Evolutionary conservation across 2,888 invertebrate species (phyloP).

Genomic region (Teinopalpus imperialis): DNA sequence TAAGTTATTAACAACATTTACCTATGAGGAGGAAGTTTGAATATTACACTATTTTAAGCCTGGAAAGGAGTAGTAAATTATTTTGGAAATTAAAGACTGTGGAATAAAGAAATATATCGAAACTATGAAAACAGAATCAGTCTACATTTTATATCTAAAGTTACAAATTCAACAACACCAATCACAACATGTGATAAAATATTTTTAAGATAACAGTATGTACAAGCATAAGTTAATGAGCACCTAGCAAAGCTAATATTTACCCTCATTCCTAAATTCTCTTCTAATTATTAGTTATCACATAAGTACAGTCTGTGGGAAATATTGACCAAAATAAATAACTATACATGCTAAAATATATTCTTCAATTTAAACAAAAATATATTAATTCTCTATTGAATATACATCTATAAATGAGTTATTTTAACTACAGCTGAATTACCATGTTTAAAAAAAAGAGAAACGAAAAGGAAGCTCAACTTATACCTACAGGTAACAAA

Average conservation of each 20-base stretch:
- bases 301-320: constrained; percentile 25
- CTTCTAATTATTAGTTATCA: constrained; percentile 20
- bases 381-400: not conserved
- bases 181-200: constrained; percentile 30
- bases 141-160: constrained; percentile 21
- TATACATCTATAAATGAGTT: not conserved
- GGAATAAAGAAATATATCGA: not conserved
- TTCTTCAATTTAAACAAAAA: constrained; percentile 3
- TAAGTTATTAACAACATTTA: too few species aligned
- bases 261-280: constrained; percentile 17
- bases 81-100: too few species aligned
- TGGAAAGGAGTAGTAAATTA: too few species aligned
- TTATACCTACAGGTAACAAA: constrained; percentile 14
- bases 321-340: constrained; percentile 13
- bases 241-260: constrained; percentile 18
- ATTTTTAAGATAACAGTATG: constrained; percentile 29
- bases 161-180: constrained; percentile 28
- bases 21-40: too few species aligned
- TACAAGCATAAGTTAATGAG: constrained; percentile 25
- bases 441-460: not conserved
- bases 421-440: not conserved
- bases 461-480: not conserved
- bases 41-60: too few species aligned
- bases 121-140: constrained; percentile 10
- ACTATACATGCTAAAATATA: constrained; percentile 15